These are phyloP conservation scores for Lipophrys pholis DNA, from an alignment of 2,113 vertebrate genomes.

Conservation along the genomic window DNA sequence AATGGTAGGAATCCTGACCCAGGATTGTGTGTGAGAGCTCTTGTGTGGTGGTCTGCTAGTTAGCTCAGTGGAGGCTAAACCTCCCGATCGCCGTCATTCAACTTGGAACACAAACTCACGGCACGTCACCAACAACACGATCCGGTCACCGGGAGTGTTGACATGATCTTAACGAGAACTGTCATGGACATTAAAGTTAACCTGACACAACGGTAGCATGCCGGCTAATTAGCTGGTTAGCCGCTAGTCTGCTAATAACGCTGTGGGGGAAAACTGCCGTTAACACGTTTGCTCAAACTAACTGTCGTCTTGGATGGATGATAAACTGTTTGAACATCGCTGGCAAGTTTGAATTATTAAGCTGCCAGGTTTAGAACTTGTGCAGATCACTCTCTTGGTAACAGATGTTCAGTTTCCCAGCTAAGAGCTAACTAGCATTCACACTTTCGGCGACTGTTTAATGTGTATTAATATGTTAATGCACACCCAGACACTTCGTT, in stretches of 20 bases:
- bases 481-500: conserved; percentile 1
- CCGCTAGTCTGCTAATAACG: conserved; percentile 49
- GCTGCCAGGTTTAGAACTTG: not conserved
- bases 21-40: conserved; percentile 17
- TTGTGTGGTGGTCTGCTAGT: conserved; percentile 34
- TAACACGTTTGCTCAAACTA: conserved; percentile 43
- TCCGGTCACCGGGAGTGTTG: not conserved
- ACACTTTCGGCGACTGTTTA: not conserved
- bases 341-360: fast-evolving
- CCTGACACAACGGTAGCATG: conserved; percentile 13
- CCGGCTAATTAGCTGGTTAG: conserved; percentile 54
- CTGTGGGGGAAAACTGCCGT: conserved; percentile 24
- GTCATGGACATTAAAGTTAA: conserved; percentile 16
- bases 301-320: not conserved
- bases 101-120: not conserved
- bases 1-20: conserved; percentile 86
- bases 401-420: conserved; percentile 72
- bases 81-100: not conserved
- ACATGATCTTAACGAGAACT: not conserved
- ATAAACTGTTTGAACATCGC: not conserved
- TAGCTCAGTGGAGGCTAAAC: conserved; percentile 44
- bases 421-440: conserved; percentile 34
- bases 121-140: not conserved
- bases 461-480: not conserved
- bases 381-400: conserved; percentile 1